Percentiles rank a stretch among this genome's conserved stretches.
Evolutionary conservation across 2,888 invertebrate genomes (phyloP).

Genomic region (Seira sanloemensis): DNA sequence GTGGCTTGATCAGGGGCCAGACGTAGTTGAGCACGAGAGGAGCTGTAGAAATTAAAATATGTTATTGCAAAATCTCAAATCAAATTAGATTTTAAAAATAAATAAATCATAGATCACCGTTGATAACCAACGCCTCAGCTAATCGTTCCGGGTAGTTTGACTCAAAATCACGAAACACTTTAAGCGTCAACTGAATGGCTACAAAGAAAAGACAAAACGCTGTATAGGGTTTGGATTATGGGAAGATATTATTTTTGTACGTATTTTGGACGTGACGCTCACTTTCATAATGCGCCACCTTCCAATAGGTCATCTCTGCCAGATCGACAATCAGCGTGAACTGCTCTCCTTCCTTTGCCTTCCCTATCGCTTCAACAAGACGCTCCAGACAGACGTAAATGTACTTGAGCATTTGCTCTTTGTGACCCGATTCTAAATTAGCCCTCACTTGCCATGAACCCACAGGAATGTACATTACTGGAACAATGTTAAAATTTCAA

Average conservation of each 20-base stretch:
- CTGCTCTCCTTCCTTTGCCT: conserved; percentile 45
- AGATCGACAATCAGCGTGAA: conserved; percentile 62
- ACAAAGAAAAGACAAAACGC: no score
- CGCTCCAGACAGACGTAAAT: conserved; percentile 45
- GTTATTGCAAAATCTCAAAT: no score
- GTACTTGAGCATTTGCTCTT: conserved; percentile 52
- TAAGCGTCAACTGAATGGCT: conserved; percentile 54
- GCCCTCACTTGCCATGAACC: conserved; percentile 54
- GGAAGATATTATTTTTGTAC: conserved; percentile 1
- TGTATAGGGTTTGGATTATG: no score
- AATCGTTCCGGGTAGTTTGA: conserved; percentile 47
- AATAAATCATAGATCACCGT: no score
- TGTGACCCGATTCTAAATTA: conserved; percentile 51
- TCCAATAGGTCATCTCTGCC: conserved; percentile 62
- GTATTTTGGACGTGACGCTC: background rate
- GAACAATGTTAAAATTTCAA: background rate
- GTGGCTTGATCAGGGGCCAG: conserved; percentile 61
- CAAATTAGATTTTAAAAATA: no score
- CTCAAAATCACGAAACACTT: conserved; percentile 58
- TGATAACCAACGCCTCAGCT: conserved; percentile 49
- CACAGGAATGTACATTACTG: conserved; percentile 58
- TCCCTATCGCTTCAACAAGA: conserved; percentile 21
- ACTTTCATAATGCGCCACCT: conserved; percentile 65
- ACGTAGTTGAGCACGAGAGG: conserved; percentile 59
- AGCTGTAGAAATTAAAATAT: no score